A percentile compares a stretch with the other conserved stretches of the same genome.
These are phyloP conservation scores for Conus betulinus DNA, from an alignment of 1,140 invertebrate species.

Conservation along the genomic window DNA sequence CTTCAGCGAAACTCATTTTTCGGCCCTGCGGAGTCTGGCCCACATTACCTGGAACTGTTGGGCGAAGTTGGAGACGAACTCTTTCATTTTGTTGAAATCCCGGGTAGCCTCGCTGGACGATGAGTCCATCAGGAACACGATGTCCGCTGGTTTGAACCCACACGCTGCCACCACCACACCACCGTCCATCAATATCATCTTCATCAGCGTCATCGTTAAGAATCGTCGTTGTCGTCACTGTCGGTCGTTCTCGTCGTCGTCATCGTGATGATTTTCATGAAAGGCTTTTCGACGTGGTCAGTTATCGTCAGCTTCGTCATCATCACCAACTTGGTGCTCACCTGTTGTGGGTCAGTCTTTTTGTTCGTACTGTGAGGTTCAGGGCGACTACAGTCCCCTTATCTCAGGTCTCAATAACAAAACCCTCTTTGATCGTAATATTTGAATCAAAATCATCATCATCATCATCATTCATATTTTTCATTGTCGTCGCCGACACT, in stretches of 20 bases:
- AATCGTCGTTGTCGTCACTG: neutral
- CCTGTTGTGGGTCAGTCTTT: no score
- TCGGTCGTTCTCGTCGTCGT: neutral
- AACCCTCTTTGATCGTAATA: no score
- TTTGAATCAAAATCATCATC: no score
- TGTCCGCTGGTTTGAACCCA: constrained; percentile 21
- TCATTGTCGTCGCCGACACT: no score
- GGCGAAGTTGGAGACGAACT: constrained; percentile 46
- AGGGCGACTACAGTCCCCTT: no score
- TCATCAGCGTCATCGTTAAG: neutral
- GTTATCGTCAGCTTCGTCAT: neutral
- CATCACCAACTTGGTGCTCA: neutral
- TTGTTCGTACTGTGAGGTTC: no score
- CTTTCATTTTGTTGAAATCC: constrained; percentile 19
- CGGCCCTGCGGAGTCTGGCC: neutral
- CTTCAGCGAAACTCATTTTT: no score
- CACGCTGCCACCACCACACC: neutral
- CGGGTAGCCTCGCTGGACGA: constrained; percentile 17
- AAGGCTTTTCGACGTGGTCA: neutral
- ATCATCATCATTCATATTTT: no score
- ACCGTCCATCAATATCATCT: neutral
- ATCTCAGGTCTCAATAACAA: no score
- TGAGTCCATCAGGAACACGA: constrained; percentile 31
- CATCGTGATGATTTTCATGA: neutral
- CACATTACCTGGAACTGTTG: constrained; percentile 50